These are phyloP conservation scores for Malachius bipustulatus DNA, from an alignment of 2,888 invertebrate species.

Conservation along the genomic window DNA sequence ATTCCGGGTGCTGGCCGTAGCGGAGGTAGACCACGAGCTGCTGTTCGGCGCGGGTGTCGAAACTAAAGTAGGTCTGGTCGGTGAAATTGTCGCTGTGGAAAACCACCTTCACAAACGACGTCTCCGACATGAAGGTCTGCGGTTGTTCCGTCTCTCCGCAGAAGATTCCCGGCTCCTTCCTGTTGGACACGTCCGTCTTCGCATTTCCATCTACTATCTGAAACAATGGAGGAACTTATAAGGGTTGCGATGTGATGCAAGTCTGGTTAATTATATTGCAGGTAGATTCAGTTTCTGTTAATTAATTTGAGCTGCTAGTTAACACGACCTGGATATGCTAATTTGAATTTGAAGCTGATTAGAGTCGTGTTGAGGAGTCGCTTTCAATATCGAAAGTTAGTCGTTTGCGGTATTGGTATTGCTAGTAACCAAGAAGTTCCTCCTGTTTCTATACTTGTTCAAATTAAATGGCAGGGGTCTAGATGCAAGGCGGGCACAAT, in stretches of 20 bases:
- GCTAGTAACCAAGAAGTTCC: too few species aligned
- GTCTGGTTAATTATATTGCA: too few species aligned
- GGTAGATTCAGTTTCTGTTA: too few species aligned
- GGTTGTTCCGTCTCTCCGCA: constrained; percentile 91
- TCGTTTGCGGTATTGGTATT: too few species aligned
- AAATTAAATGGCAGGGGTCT: too few species aligned
- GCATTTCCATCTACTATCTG: constrained; percentile 87
- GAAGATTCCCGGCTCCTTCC: constrained; percentile 80
- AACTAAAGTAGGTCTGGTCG: constrained; percentile 80
- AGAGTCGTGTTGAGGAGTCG: too few species aligned
- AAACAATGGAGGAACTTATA: constrained; percentile 25
- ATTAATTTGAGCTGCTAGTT: too few species aligned
- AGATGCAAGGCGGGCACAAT: too few species aligned
- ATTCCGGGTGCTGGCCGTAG: constrained; percentile 87
- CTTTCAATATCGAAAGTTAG: too few species aligned
- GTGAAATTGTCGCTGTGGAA: constrained; percentile 91
- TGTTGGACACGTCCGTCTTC: constrained; percentile 77
- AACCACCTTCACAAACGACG: constrained; percentile 81
- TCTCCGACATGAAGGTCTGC: constrained; percentile 89
- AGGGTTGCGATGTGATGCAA: background rate
- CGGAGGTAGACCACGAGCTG: constrained; percentile 81
- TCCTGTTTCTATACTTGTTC: too few species aligned
- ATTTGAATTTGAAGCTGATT: too few species aligned
- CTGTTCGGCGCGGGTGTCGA: constrained; percentile 79
- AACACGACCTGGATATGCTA: too few species aligned